These are phyloP conservation scores for Halocynthia roretzi DNA, from an alignment of 23 tunicate genomes.

Conservation along the genomic window DNA sequence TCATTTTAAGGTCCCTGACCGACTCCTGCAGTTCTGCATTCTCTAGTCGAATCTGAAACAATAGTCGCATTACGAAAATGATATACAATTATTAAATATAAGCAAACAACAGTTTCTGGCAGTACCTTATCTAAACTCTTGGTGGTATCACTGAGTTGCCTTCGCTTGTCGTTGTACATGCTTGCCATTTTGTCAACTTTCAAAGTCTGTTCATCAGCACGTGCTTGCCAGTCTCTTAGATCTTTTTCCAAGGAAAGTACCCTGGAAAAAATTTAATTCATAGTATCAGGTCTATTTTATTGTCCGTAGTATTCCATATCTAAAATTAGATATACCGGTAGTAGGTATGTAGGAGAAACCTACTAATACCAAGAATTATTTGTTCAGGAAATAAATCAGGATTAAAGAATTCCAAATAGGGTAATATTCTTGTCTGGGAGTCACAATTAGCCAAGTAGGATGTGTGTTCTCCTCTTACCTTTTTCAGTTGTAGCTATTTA, in stretches of 20 bases:
- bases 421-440: too few species aligned
- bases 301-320: too few species aligned
- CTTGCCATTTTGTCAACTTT: slow-evolving; percentile 12
- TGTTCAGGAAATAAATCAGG: too few species aligned
- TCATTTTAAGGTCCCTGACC: not conserved
- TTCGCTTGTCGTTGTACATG: slow-evolving; percentile 23
- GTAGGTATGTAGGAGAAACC: too few species aligned
- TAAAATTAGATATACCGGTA: too few species aligned
- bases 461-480: too few species aligned
- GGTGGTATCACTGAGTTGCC: slow-evolving; percentile 18
- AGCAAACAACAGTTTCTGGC: not conserved
- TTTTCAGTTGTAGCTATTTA: too few species aligned
- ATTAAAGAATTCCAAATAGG: too few species aligned
- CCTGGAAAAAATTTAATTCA: not conserved
- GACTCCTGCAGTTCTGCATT: slow-evolving; percentile 4
- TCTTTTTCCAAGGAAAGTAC: not conserved
- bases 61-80: not conserved
- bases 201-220: slow-evolving; percentile 16
- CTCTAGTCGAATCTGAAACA: slow-evolving; percentile 2
- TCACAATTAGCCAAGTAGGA: too few species aligned
- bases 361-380: too few species aligned
- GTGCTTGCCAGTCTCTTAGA: slow-evolving; percentile 18
- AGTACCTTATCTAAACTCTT: slow-evolving; percentile 11
- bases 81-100: not conserved
- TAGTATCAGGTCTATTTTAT: not conserved